Evolutionary conservation across 2,113 vertebrate genomes (phyloP), one percentile per base, ranked within the genome.

Genomic region (Meleagris gallopavo): DNA sequence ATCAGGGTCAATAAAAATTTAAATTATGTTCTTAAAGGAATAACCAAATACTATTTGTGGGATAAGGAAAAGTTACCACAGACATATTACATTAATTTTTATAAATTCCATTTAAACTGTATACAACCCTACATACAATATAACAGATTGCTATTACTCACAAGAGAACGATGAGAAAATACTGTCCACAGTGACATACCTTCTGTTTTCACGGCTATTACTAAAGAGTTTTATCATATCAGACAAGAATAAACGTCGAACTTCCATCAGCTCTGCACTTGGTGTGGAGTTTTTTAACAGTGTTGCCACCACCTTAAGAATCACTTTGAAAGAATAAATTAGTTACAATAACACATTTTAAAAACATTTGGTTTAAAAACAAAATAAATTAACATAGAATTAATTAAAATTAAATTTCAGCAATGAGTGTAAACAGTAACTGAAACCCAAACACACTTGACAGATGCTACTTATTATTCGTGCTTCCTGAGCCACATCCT

Each of bases 211-310:
- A 61, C 99, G 98, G 95, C 99, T 99, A 96, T 99, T 99, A 95
- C 99, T 99, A 96, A 99, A 99, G 94, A 99, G 99, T 94, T 99
- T 99, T 95, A 99, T 99, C 99, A 99, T 99, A 95, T 99, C 99
- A 15, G 99, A 99, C 69, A 99, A 98, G 97, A 99, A 99, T 85
- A 99, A 98, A 74, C 99, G 98, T 45, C 99, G 98, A 86, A 99
- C 99, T 97, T 99, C 99, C 99, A 99, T 99, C 93, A 99, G 97
- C 91, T 99, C 99, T n/a, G 98, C 93, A 72, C 99, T 99, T 80
- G 99, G 99, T 1, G 98, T 97, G n/a, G 99, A 99, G 96, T 99
- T 99, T 98, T 99, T 99, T 93, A 99, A 97, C 90, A 99, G 97
- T 2, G 99, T 99, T 82, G 99, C 99, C 90, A 99, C 99, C 69